Conservation (phyloP, 2,888 invertebrate genomes). For the Lampropteryx suffumata region DNA sequence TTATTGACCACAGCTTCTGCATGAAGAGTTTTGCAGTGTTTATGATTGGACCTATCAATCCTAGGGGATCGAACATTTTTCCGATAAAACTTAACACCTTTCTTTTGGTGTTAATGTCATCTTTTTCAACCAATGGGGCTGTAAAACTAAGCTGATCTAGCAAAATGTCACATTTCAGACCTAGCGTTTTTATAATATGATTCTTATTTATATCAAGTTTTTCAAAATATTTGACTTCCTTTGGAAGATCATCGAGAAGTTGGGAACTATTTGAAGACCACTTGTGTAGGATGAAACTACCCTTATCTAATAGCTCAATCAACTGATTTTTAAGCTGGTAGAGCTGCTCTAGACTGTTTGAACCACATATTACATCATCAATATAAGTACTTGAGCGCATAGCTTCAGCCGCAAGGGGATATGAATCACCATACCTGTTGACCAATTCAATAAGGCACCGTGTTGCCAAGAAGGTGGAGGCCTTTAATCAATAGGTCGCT, state of each 20-base stretch:
- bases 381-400: background rate
- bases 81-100: slow-evolving; percentile 9
- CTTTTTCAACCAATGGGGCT: background rate
- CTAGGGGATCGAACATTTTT: slow-evolving; percentile 12
- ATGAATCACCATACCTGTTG: background rate
- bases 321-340: background rate
- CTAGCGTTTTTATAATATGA: background rate
- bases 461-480: background rate
- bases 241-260: background rate
- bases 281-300: background rate
- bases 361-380: background rate
- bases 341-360: background rate
- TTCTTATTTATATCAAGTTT: background rate
- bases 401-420: background rate
- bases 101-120: background rate
- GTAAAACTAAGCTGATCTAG: background rate
- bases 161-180: background rate
- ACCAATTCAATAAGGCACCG: background rate
- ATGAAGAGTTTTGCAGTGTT: background rate
- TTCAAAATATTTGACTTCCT: background rate
- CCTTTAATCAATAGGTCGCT: background rate
- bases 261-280: background rate
- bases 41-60: slow-evolving; percentile 6
- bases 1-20: background rate
- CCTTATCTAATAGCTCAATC: background rate